Base-by-base conservation (phyloP, 2,113 vertebrate species). In the Ia io region DNA sequence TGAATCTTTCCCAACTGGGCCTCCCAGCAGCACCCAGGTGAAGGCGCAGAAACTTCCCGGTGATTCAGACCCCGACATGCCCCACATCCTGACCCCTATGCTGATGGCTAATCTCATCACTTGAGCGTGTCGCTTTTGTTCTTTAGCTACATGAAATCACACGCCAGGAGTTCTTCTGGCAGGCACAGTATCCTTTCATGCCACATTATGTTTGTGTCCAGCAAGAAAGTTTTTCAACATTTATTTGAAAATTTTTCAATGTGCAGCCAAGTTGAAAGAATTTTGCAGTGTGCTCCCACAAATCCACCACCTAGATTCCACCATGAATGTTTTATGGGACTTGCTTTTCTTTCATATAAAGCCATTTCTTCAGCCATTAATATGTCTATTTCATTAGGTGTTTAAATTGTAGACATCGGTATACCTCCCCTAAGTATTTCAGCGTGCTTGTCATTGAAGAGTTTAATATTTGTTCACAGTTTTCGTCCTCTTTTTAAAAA, bases 51-150 rank as follows among this genome's bases (percentile, higher is more conserved):
- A 74, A 25, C 47, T 18, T 40, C 4, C 65, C 40, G 1, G 56
- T 0, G 6, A 35, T 4, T 8, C 28, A 40, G 7, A 35, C 25
- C 8, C 17, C 47, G 7, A 35, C 8, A 0, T 0, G 9, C 10
- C 5, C 67, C 6, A 20, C 5, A 5, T 67, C 71, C 37, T 32
- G n/a, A 28, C 42, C 22, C 0, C n/a, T 0, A 3, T 13, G 35
- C 82, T 17, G 11, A 32, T 2, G 1, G 47, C 42, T 6, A 4
- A 10, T 22, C n/a, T 1, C 63, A 10, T 44, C 61, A 2, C 0
- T 6, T 6, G 44, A 9, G 8, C 18, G 0, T 0, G 1, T 4
- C 1, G 47, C 11, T 5, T 73, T 65, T n/a, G 18, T 44, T 67
- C 91, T 65, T 42, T 8, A 22, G 65, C 56, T 8, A 37, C 77